These are phyloP conservation scores for Troides oblongomaculatus DNA, from an alignment of 2,888 invertebrate species.

Conservation along the genomic window DNA sequence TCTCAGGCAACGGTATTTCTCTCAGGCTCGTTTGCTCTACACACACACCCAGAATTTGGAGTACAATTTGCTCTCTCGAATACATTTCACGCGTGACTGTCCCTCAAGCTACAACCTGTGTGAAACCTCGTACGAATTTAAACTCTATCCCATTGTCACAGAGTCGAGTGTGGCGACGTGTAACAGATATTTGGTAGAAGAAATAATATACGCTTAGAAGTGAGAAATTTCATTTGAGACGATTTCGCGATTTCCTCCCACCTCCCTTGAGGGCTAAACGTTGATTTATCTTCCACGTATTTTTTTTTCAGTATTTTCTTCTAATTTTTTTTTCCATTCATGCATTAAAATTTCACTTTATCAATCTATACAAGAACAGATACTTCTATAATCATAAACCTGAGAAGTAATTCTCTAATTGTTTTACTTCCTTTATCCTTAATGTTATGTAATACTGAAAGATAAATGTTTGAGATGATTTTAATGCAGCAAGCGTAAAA, in stretches of 20 bases:
- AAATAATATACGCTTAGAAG: slow-evolving; percentile 61
- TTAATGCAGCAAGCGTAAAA: no score
- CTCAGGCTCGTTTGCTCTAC: slow-evolving; percentile 6
- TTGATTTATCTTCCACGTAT: slow-evolving; percentile 68
- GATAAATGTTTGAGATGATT: no score
- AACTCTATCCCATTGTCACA: slow-evolving; percentile 30
- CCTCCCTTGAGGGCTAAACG: slow-evolving; percentile 57
- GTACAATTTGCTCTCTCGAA: slow-evolving; percentile 65
- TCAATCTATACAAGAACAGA: no score
- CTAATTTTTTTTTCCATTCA: not conserved
- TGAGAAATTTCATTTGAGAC: slow-evolving; percentile 77
- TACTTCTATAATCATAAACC: no score
- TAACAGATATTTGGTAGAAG: slow-evolving; percentile 29
- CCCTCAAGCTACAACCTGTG: slow-evolving; percentile 40
- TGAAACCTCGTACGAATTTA: not conserved
- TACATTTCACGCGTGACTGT: slow-evolving; percentile 64
- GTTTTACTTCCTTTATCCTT: no score
- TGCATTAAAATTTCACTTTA: no score
- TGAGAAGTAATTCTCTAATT: no score
- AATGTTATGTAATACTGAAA: no score
- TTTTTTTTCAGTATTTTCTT: slow-evolving; percentile 34
- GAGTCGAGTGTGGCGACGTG: not conserved
- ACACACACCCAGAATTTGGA: slow-evolving; percentile 1
- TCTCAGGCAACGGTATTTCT: not conserved
- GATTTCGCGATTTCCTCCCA: slow-evolving; percentile 67